Evolutionary conservation across 2,797 vertebrate genomes (phyloP).

Genomic region (Tokudaia muenninki): DNA sequence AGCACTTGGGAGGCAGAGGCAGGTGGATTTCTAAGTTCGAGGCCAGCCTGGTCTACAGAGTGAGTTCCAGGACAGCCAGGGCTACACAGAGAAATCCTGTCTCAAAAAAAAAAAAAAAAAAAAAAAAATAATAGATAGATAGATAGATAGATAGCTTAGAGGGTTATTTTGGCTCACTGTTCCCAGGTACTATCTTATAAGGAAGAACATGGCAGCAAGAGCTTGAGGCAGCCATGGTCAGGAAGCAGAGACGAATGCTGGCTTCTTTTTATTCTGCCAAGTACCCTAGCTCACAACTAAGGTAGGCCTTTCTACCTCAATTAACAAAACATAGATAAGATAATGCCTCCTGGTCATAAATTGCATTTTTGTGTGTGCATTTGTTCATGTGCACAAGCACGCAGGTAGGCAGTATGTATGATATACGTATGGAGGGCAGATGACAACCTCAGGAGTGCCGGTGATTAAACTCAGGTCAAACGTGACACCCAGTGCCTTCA

Average conservation of each 20-base stretch:
- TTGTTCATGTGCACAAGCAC: background rate
- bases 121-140: no score
- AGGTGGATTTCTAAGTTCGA: no score
- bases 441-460: no score
- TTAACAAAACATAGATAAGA: background rate
- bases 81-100: no score
- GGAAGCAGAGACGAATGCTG: background rate
- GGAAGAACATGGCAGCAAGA: background rate
- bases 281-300: background rate
- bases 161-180: background rate
- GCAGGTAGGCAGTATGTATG: background rate
- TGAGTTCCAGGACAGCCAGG: no score
- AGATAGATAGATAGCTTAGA: no score
- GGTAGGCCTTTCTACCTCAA: background rate
- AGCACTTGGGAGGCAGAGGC: no score
- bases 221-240: background rate
- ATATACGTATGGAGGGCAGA: background rate
- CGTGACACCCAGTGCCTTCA: background rate
- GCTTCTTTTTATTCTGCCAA: background rate
- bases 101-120: no score
- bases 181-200: background rate
- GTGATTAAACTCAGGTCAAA: background rate
- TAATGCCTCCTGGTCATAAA: background rate
- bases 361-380: no score
- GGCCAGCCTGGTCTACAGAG: no score